Percentiles rank a stretch among this genome's conserved stretches.
Conservation (phyloP, 1,140 invertebrate genomes). For the Triops longicaudatus region DNA sequence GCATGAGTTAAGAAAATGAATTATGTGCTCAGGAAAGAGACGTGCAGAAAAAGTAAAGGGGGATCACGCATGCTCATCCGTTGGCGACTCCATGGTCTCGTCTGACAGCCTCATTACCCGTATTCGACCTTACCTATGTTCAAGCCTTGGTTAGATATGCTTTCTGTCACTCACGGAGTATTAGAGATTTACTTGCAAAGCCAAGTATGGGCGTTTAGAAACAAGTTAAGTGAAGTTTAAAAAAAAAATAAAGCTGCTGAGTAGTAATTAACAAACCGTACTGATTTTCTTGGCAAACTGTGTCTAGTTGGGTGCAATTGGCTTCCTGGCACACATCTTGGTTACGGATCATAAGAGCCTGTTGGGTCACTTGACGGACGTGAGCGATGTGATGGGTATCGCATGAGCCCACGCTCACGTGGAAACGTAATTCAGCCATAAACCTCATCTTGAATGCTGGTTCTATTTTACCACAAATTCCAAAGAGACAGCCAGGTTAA, state of each 20-base stretch:
- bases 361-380: background rate
- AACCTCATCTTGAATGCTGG: background rate
- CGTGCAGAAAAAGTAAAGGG: background rate
- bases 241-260: background rate
- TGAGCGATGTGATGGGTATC: background rate
- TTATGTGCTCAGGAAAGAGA: background rate
- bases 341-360: background rate
- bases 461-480: background rate
- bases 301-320: background rate
- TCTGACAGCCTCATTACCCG: background rate
- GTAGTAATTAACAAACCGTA: background rate
- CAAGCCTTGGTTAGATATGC: background rate
- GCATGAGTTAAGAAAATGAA: background rate
- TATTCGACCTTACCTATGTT: background rate
- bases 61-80: background rate
- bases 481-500: background rate
- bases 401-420: background rate
- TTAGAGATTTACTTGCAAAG: background rate
- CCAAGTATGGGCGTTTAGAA: background rate
- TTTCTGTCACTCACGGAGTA: background rate
- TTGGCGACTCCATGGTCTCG: background rate
- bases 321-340: slow-evolving; percentile 11
- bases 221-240: background rate
- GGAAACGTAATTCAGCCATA: background rate
- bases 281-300: background rate